Base-by-base conservation (phyloP, 2,113 vertebrate genomes). In the Sceloporus undulatus region DNA sequence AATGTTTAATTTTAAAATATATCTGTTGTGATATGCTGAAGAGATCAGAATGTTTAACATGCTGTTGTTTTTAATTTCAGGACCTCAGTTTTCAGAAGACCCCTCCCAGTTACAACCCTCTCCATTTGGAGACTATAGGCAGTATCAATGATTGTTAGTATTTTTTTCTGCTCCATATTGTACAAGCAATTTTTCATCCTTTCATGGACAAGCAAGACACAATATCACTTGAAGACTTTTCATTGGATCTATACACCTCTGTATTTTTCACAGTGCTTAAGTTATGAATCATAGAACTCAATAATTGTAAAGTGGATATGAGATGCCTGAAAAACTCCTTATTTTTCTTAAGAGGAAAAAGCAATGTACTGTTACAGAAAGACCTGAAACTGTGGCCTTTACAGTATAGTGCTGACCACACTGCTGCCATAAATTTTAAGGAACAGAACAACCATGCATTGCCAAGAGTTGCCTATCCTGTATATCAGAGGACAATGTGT, bases 21-120 rank as follows among this genome's bases (percentile, higher is more conserved):
- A 34, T 65, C 29, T 34, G 25, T 21, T 54, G 54, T 66, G 40
- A 75, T 21, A 52, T 66, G 48, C 52, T 40, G 66, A 40, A 54
- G 4, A 34, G 4, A 8, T n/a, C 13, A 48, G 42, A 52, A 1
- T 0, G 4, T 74, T 68, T 4, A 54, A 9, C 19, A 3, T 2
- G 1, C 76, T 40, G 80, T 73, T 40, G 27, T 73, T 19, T 90
- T 52, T 78, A 10, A 38, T 25, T 18, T 1, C 94, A 99, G 98
- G 97, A 13, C 98, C 98, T 79, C 98, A 98, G 93, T 97, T 98
- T 91, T 93, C 96, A 11, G 98, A 99, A 9, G 98, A 99, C 85
- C 95, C 98, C 4, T 95, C 97, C 68, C 97, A 98, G 84, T 90
- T 98, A 93, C 95, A 97, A 23, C 75, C 97, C 23, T 92, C 98